Conservation (phyloP, 2,888 invertebrate species). For the Sipunculus nudus region DNA sequence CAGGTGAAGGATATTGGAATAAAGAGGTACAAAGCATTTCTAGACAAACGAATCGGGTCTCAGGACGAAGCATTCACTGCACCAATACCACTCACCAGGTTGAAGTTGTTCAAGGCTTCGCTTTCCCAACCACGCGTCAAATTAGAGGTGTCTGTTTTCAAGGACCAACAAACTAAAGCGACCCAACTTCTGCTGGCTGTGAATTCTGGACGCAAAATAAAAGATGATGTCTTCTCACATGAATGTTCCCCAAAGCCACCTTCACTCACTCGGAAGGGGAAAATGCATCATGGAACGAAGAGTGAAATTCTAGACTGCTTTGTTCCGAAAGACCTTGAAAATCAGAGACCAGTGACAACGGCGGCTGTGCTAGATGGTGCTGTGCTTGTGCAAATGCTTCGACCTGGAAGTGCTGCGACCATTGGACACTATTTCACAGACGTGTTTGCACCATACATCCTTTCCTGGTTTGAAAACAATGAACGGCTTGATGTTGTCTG, state of each 20-base stretch:
- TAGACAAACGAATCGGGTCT: neutral
- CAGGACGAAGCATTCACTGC: slow-evolving; percentile 4
- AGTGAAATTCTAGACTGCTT: slow-evolving; percentile 19
- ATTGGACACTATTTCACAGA: slow-evolving; percentile 23
- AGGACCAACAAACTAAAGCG: slow-evolving; percentile 15
- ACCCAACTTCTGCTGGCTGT: slow-evolving; percentile 15
- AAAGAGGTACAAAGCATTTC: neutral
- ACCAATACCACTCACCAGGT: neutral
- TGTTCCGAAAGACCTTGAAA: slow-evolving; percentile 16
- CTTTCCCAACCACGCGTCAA: slow-evolving; percentile 12
- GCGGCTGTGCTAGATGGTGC: slow-evolving; percentile 26
- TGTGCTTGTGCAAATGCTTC: slow-evolving; percentile 24
- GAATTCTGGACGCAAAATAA: slow-evolving; percentile 15
- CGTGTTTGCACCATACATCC: slow-evolving; percentile 18
- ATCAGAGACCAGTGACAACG: slow-evolving; percentile 14
- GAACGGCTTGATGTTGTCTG: slow-evolving; percentile 7
- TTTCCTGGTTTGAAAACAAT: slow-evolving; percentile 16
- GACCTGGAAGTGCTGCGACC: slow-evolving; percentile 15
- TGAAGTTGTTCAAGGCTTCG: slow-evolving; percentile 10
- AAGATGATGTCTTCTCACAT: slow-evolving; percentile 3
- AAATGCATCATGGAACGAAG: slow-evolving; percentile 9
- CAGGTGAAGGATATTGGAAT: slow-evolving; percentile 3
- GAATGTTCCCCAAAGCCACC: slow-evolving; percentile 8
- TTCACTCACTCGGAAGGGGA: slow-evolving; percentile 13
- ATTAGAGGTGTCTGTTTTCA: slow-evolving; percentile 13